Conservation (phyloP, 1,140 invertebrate species). For the Trichonephila clavata region DNA sequence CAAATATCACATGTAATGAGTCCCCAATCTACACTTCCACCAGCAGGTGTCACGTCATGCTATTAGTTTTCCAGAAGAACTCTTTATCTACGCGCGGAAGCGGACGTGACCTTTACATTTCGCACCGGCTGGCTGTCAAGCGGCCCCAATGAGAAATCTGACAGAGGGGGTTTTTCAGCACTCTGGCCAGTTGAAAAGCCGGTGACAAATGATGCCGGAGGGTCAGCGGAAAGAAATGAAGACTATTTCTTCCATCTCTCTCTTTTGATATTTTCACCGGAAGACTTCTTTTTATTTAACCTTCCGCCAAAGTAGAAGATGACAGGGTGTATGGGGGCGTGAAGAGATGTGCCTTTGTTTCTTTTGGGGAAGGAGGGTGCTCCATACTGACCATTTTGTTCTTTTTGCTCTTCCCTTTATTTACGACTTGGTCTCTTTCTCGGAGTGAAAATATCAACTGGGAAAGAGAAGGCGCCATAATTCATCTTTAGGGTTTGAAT, state of each 20-base stretch:
- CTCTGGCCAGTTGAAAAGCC: not conserved
- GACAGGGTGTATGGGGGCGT: not conserved
- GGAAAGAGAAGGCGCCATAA: not conserved
- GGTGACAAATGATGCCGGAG: not conserved
- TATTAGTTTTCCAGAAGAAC: constrained; percentile 7
- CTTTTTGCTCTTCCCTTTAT: not conserved
- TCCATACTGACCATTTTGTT: not conserved
- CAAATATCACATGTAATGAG: not conserved
- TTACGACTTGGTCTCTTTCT: not conserved
- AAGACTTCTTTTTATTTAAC: not conserved
- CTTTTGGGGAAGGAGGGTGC: not conserved
- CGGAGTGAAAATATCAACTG: not conserved
- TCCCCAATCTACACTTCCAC: not conserved
- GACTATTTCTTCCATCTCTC: not conserved
- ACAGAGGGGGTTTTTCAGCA: not conserved
- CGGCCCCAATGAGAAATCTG: constrained; percentile 9
- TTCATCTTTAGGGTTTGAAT: not conserved
- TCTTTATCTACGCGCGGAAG: constrained; percentile 25
- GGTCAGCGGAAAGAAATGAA: not conserved
- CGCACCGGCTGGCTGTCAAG: constrained; percentile 17
- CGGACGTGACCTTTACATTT: constrained; percentile 16
- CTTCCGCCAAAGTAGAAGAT: not conserved
- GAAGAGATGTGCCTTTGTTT: not conserved
- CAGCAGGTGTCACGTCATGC: constrained; percentile 9
- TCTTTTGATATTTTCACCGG: not conserved